Conservation (phyloP, 2,888 invertebrate species). For the Temnothorax unifasciatus region DNA sequence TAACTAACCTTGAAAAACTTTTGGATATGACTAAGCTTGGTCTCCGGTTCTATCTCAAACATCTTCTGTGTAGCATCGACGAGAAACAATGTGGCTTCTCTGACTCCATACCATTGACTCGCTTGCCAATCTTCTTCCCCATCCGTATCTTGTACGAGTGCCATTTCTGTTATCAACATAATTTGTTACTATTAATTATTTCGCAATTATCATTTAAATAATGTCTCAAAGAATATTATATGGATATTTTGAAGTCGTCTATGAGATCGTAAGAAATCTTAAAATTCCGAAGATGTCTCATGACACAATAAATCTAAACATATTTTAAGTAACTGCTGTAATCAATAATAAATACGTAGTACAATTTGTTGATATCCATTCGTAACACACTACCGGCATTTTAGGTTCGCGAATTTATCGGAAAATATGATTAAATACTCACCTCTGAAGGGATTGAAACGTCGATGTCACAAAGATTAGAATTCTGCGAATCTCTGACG, state of each 20-base stretch:
- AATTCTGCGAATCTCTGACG: too few relatives aligned
- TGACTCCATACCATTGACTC: conserved; percentile 59
- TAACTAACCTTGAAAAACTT: conserved; percentile 71
- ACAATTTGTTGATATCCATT: background rate
- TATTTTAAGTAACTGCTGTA: conserved; percentile 1
- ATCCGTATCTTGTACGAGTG: conserved; percentile 9
- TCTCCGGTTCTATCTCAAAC: conserved; percentile 67
- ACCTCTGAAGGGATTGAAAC: too few relatives aligned
- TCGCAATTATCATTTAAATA: background rate
- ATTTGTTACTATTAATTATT: background rate
- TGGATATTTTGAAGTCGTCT: background rate
- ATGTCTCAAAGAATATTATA: background rate
- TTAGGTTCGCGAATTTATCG: background rate
- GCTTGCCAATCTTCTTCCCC: conserved; percentile 33
- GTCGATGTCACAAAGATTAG: too few relatives aligned
- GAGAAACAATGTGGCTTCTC: conserved; percentile 74
- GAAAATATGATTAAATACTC: too few relatives aligned
- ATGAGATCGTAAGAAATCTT: background rate
- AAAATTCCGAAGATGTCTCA: background rate
- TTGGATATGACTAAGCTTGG: conserved; percentile 63
- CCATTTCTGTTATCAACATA: conserved; percentile 47
- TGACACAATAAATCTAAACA: background rate
- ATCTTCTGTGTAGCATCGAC: conserved; percentile 74
- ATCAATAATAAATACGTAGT: background rate
- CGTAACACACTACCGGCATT: background rate